phyloP scores from a whole-genome alignment of 2,113 vertebrate genomes.

The Sisor rabdophorus region DNA sequence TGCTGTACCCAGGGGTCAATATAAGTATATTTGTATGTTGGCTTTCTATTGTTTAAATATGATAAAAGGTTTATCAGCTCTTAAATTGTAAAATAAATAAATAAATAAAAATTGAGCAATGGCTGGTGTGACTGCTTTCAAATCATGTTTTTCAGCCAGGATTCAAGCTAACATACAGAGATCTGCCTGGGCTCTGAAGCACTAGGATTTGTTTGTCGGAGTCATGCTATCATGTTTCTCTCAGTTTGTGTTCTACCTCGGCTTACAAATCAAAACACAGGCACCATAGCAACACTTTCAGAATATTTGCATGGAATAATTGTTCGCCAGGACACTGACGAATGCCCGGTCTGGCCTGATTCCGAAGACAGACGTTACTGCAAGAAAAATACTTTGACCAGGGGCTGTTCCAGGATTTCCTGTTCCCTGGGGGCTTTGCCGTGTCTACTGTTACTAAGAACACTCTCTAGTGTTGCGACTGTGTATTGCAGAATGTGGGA shows the following conservation, averaged over 20 bases:
- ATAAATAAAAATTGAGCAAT: no score
- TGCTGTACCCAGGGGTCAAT: no score
- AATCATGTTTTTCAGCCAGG: not conserved
- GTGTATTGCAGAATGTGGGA: no score
- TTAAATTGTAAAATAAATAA: no score
- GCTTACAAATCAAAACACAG: not conserved
- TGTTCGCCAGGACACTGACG: constrained; percentile 33
- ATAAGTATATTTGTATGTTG: not conserved
- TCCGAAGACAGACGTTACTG: constrained; percentile 27
- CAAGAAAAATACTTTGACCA: not conserved
- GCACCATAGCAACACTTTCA: constrained; percentile 47
- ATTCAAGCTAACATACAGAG: not conserved
- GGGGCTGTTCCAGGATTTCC: no score
- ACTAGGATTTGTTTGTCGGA: not conserved
- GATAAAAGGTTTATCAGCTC: not conserved
- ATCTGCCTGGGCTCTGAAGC: constrained; percentile 43
- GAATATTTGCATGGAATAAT: constrained; percentile 37
- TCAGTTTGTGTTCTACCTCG: constrained; percentile 20
- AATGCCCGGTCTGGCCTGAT: constrained; percentile 3
- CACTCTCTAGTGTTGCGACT: no score
- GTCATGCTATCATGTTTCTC: not conserved
- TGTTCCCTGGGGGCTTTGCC: no score
- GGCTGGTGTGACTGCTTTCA: no score
- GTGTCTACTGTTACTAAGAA: no score
- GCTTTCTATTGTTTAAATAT: not conserved